Percentiles rank a stretch among this genome's conserved stretches.
Conservation (phyloP, 37 sponge, comb jelly and placozoan genomes). For the Beroe forskalii region DNA sequence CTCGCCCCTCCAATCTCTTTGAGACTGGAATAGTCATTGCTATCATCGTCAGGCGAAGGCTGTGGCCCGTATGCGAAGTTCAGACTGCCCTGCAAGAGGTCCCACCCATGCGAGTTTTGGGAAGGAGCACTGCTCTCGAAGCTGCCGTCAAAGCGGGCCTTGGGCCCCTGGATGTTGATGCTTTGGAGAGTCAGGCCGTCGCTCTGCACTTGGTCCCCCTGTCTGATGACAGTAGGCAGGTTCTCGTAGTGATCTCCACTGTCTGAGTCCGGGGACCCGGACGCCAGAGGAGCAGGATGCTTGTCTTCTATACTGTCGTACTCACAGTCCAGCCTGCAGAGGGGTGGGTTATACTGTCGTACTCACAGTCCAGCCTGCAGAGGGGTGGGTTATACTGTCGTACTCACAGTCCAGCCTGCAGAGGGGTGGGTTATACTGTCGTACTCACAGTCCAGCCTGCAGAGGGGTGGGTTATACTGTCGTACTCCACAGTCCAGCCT, state of each 20-base stretch:
- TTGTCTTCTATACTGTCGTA: constrained; percentile 2
- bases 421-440: too few relatives aligned
- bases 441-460: too few relatives aligned
- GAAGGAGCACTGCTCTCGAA: neutral
- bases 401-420: too few relatives aligned
- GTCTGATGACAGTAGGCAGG: neutral
- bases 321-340: constrained; percentile 12
- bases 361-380: too few relatives aligned
- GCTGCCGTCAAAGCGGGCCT: constrained; percentile 8
- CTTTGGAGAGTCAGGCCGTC: constrained; percentile 2
- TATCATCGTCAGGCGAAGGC: neutral
- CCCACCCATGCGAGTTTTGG: neutral
- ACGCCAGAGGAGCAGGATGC: neutral
- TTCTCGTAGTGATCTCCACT: constrained; percentile 10
- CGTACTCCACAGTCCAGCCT: too few relatives aligned
- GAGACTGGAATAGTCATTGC: neutral
- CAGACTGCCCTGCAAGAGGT: constrained; percentile 7
- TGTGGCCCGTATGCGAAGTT: constrained; percentile 22
- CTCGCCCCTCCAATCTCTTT: too few relatives aligned
- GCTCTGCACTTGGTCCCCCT: neutral
- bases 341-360: too few relatives aligned
- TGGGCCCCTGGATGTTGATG: constrained; percentile 36
- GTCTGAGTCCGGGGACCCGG: neutral
- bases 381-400: too few relatives aligned
- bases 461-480: too few relatives aligned